These are phyloP conservation scores for Erynnis tages DNA, from an alignment of 2,888 invertebrate species.

Conservation along the genomic window DNA sequence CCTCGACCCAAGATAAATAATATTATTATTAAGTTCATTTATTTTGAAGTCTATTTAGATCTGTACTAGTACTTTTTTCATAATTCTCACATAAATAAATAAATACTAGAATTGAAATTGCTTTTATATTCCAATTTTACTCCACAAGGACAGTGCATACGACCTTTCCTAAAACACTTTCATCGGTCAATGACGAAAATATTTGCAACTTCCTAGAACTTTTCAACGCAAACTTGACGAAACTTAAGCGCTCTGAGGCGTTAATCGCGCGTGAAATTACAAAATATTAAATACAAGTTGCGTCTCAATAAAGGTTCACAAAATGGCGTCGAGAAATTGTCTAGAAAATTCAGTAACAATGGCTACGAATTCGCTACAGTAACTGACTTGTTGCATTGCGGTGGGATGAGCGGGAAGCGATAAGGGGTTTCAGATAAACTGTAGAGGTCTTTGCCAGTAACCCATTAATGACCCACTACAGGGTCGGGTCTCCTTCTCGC, in stretches of 20 bases:
- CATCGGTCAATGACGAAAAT: not conserved
- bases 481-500: too few relatives aligned
- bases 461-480: too few relatives aligned
- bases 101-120: too few relatives aligned
- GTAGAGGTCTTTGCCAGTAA: not conserved
- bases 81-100: too few relatives aligned
- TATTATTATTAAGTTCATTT: too few relatives aligned
- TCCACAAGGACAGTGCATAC: not conserved
- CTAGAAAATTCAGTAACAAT: constrained; percentile 15
- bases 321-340: constrained; percentile 11
- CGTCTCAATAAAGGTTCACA: not conserved
- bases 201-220: not conserved
- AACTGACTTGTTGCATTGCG: not conserved
- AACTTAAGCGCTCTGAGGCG: not conserved
- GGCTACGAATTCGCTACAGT: constrained; percentile 1
- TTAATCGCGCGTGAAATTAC: constrained; percentile 14
- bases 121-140: too few relatives aligned
- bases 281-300: constrained; percentile 15
- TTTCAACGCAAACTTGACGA: not conserved
- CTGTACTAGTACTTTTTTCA: too few relatives aligned
- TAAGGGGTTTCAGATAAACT: not conserved
- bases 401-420: not conserved
- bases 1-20: too few relatives aligned
- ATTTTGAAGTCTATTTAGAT: too few relatives aligned
- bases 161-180: too few relatives aligned